Conservation (phyloP, 1,140 invertebrate genomes). For the Camponotus vicinus region DNA sequence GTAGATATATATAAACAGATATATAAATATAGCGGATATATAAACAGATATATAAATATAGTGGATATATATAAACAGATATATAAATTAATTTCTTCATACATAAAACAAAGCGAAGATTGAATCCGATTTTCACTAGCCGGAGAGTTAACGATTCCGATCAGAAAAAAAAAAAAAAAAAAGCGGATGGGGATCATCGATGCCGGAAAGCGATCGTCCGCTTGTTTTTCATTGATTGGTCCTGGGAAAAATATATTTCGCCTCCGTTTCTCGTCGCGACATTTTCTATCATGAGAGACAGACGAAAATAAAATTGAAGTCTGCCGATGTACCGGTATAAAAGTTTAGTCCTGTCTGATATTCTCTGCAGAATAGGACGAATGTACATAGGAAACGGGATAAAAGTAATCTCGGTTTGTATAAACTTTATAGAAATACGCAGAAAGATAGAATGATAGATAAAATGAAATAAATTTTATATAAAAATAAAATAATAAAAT, state of each 20-base stretch:
- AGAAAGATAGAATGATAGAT: not conserved
- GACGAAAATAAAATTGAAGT: conserved; percentile 59
- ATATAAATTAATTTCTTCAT: conserved; percentile 30
- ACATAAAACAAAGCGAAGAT: not conserved
- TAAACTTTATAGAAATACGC: conserved; percentile 26
- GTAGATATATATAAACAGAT: not conserved
- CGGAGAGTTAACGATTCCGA: conserved; percentile 32
- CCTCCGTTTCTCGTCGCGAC: conserved; percentile 43
- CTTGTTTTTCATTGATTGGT: conserved; percentile 58
- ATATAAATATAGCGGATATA: too few species aligned
- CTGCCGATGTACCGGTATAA: conserved; percentile 49
- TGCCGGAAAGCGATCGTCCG: conserved; percentile 41
- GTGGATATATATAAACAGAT: not conserved
- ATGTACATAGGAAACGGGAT: conserved; percentile 16
- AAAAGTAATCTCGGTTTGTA: conserved; percentile 20
- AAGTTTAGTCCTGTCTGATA: conserved; percentile 51
- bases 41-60: not conserved
- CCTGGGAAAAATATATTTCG: conserved; percentile 54
- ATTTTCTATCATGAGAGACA: conserved; percentile 47
- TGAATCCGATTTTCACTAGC: conserved; percentile 9
- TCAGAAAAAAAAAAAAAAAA: conserved; percentile 2
- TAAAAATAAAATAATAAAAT: not conserved
- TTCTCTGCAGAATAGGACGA: conserved; percentile 27
- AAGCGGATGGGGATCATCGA: conserved; percentile 39
- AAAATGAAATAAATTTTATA: not conserved